Conservation (phyloP, 2,113 vertebrate species). For the Cephalophus harveyi region DNA sequence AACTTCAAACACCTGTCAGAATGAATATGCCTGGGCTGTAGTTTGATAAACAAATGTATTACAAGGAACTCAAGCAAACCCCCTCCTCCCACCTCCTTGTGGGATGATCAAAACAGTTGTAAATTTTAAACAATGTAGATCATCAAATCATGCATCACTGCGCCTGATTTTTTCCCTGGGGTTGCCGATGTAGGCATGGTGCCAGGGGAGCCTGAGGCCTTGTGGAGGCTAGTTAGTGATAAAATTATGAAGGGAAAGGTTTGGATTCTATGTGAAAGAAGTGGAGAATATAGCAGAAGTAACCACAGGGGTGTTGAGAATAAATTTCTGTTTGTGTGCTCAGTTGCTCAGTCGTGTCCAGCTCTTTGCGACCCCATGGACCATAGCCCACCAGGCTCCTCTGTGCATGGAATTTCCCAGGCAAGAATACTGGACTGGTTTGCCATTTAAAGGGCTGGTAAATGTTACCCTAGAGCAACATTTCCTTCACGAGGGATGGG, state of each 20-base stretch:
- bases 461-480: not conserved
- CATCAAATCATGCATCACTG: not conserved
- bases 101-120: constrained; percentile 26
- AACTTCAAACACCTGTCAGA: constrained; percentile 50
- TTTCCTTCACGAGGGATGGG: not conserved
- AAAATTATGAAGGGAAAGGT: constrained; percentile 6
- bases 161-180: not conserved
- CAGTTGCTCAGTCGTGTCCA: not conserved
- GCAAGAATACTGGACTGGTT: not conserved
- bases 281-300: not conserved
- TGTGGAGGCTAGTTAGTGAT: not conserved
- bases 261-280: not conserved
- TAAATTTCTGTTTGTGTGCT: not conserved
- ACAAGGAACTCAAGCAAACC: not conserved
- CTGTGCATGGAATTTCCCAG: not conserved
- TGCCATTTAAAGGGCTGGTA: not conserved
- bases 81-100: not conserved
- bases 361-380: not conserved
- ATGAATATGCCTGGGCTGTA: not conserved
- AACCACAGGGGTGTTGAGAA: not conserved
- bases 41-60: constrained; percentile 51
- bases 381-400: not conserved
- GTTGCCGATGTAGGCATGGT: not conserved
- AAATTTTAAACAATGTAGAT: constrained; percentile 42
- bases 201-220: not conserved